phyloP scores from a whole-genome alignment of 2,888 invertebrate species.

The Oxyteleia sp. region DNA sequence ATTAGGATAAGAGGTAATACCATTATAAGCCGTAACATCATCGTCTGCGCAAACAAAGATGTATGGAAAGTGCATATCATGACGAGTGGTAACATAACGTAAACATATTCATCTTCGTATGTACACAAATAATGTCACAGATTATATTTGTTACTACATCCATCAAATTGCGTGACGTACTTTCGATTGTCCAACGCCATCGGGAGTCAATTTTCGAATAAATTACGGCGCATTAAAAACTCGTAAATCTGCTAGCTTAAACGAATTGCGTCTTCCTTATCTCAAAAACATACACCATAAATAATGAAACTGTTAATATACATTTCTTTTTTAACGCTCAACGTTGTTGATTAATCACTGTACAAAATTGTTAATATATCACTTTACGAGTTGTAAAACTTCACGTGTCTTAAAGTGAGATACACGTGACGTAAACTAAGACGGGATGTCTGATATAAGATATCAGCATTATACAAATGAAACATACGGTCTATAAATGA shows the following conservation, averaged over 20 bases:
- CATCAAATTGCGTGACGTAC: conserved; percentile 39
- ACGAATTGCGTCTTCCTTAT: not conserved
- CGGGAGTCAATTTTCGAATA: conserved; percentile 21
- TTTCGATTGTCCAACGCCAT: conserved; percentile 22
- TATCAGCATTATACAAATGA: too few species aligned
- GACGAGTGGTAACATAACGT: conserved; percentile 42
- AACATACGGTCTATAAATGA: too few species aligned
- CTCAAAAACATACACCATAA: too few species aligned
- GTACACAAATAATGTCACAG: conserved; percentile 45
- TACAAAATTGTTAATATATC: too few species aligned
- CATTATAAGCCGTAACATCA: conserved; percentile 34
- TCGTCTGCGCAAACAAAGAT: conserved; percentile 51
- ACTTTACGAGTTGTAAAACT: too few species aligned
- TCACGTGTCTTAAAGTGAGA: too few species aligned
- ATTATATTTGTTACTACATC: conserved; percentile 49
- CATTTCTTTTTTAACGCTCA: too few species aligned
- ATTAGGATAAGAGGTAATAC: conserved; percentile 27
- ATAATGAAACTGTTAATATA: too few species aligned
- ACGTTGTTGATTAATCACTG: too few species aligned
- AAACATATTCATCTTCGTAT: conserved; percentile 58
- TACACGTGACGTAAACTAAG: too few species aligned
- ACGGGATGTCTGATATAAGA: too few species aligned
- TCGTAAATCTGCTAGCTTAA: conserved; percentile 2
- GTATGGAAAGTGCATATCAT: conserved; percentile 42
- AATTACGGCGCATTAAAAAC: conserved; percentile 24